A percentile compares a stretch with the other conserved stretches of the same genome.
phyloP scores from a whole-genome alignment of 2,888 invertebrate species.

The Esperia sulphurella region DNA sequence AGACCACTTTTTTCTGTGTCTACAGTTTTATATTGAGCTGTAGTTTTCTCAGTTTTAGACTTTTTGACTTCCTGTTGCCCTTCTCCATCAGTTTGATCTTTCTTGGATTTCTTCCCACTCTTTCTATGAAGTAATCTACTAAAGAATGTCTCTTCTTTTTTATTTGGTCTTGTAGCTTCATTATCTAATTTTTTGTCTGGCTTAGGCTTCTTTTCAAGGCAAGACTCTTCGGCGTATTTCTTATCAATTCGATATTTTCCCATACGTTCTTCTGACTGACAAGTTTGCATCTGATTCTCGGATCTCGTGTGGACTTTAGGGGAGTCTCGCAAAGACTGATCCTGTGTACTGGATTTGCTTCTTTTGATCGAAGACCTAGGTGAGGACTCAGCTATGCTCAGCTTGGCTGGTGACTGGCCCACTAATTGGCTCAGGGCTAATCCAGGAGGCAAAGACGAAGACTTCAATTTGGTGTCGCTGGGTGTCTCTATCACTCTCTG shows the following conservation, averaged over 20 bases:
- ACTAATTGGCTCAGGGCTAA: conserved; percentile 73
- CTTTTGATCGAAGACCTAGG: conserved; percentile 70
- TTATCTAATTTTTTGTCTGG: conserved; percentile 70
- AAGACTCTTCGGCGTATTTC: conserved; percentile 67
- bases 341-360: conserved; percentile 74
- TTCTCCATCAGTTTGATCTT: conserved; percentile 68
- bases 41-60: conserved; percentile 54
- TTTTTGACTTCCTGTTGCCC: conserved; percentile 60
- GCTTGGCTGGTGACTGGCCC: conserved; percentile 71
- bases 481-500: conserved; percentile 63
- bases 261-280: conserved; percentile 56
- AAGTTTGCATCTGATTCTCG: conserved; percentile 37
- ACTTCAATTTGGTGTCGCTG: conserved; percentile 79
- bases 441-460: conserved; percentile 82
- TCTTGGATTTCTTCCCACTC: conserved; percentile 85
- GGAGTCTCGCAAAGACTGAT: conserved; percentile 58
- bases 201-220: conserved; percentile 71
- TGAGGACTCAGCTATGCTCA: conserved; percentile 69
- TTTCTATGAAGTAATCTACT: conserved; percentile 83
- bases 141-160: conserved; percentile 82
- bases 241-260: conserved; percentile 55
- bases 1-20: conserved; percentile 47
- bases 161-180: conserved; percentile 66
- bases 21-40: conserved; percentile 56
- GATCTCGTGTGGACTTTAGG: conserved; percentile 37